Conservation (phyloP, 2,797 vertebrate genomes). For the Pogoniulus pusillus region DNA sequence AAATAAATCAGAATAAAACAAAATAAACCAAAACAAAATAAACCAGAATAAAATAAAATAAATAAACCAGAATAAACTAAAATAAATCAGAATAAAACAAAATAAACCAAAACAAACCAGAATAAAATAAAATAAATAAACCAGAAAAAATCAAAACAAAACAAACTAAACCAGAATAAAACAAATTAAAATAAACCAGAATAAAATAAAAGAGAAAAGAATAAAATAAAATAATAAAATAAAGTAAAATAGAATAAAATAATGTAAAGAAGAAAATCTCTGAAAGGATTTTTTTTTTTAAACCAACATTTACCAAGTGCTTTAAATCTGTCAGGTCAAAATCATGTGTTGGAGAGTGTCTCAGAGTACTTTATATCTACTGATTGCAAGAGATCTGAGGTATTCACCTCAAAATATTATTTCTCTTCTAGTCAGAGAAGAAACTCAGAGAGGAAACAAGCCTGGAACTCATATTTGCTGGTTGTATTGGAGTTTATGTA, state of each 20-base stretch:
- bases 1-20: no score
- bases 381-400: neutral
- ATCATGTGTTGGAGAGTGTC: neutral
- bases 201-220: no score
- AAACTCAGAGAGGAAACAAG: neutral
- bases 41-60: no score
- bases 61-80: neutral
- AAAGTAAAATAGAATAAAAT: neutral
- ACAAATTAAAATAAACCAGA: no score
- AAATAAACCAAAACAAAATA: no score
- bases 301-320: neutral
- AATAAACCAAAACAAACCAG: no score
- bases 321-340: neutral
- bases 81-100: no score
- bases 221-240: neutral
- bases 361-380: neutral
- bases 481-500: neutral
- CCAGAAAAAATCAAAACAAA: no score
- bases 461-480: neutral
- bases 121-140: no score
- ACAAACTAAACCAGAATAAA: no score
- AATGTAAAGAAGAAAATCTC: neutral
- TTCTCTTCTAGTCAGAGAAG: neutral
- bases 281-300: neutral
- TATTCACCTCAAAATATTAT: neutral